Evolutionary conservation across 2,888 invertebrate species (phyloP), one percentile per base, ranked within the genome.

Genomic region (Drosophila nr. medialis): DNA sequence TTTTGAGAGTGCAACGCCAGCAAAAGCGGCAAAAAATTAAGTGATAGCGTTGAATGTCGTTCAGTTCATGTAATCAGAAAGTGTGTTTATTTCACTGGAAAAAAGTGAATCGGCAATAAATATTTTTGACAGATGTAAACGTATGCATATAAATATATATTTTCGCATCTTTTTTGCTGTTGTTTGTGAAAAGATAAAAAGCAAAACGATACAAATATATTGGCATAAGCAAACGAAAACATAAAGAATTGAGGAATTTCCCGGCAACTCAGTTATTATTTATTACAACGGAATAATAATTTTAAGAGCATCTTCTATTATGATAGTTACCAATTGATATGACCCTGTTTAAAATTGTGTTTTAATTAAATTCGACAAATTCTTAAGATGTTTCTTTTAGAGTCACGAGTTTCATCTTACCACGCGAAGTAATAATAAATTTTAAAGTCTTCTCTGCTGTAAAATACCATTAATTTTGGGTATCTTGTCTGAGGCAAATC

Each of bases 31-130:
- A 50, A 50, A 53, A 51, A 70, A 66, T 73, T 64, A 70, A 64
- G 69, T 77, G 81, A 81, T 77, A 80, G 74, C 56, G 40, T 64
- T 51, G 38, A 62, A 51, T 48, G 49, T 63, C 36, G 71, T 66
- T 54, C 59, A 32, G 66, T 42, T 30, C 61, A 45, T 58, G 63
- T 55, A 42, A 64, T 61, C 65, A 59, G 42, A 24, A 50, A 50
- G 13, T 49, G 56, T 53, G 40, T 49, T 62, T 58, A 50, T 71
- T 75, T 48, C 40, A 45, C 53, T 30, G 40, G 29, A 61, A 38
- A 61, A 64, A 75, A 50, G 15, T 50, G 32, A 53, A 70, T 69
- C 64, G 48, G 24, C 55, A 27, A 34, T 56, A 42, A 45, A 18
- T n/a, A 10, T 32, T 29, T 15, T 10, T n/a, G 40, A 56, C 42